Evolutionary conservation across 1,140 invertebrate genomes (phyloP), one percentile per base, ranked within the genome.

Genomic region (Drosophila sturtevanti): DNA sequence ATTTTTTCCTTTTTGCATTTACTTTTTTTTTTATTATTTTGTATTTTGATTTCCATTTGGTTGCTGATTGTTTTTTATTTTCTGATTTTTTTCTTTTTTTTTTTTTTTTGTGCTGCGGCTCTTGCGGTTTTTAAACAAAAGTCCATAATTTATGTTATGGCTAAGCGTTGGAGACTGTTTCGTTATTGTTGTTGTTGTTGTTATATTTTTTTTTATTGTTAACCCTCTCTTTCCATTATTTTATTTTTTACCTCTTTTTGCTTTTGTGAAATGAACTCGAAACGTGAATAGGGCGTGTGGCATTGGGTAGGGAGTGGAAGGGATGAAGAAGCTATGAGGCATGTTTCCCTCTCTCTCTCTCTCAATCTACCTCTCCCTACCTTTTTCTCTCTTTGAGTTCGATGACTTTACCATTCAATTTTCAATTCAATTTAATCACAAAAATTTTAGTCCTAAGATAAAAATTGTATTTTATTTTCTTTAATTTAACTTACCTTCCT

Each of bases 101-200:
- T 1, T 48, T 11, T 60, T 9, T 41, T 66, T 64, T 48, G 68
- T 79, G 66, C 37, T 72, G 78, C 52, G 61, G 78, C 79, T 79
- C 64, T 35, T 81, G 68, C 31, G 78, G 82, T 78, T 84, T 85
- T 79, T 72, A 48, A 87, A 86, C 81, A 87, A 86, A 86, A 86
- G 81, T 86, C 74, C 82, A 86, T 87, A 87, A 86, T 86, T 86
- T 86, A 86, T 86, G 79, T 75, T 85, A 74, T 69, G 77, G 81
- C 77, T 86, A 81, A 86, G 70, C 81, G 74, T 27, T 27, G 59
- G 48, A 67, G 63, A 67, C 51, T 24, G 56, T 61, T 6, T 31
- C 41, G 35, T 61, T 65, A 1, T 55, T 51, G 7, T 31, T 31
- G 27, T 31, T 31, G 27, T 31, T 24, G 22, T 24, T 24, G 22